A percentile compares a stretch with the other conserved stretches of the same genome.
phyloP scores from a whole-genome alignment of 1,140 invertebrate species.

The Cydia fagiglandana region DNA sequence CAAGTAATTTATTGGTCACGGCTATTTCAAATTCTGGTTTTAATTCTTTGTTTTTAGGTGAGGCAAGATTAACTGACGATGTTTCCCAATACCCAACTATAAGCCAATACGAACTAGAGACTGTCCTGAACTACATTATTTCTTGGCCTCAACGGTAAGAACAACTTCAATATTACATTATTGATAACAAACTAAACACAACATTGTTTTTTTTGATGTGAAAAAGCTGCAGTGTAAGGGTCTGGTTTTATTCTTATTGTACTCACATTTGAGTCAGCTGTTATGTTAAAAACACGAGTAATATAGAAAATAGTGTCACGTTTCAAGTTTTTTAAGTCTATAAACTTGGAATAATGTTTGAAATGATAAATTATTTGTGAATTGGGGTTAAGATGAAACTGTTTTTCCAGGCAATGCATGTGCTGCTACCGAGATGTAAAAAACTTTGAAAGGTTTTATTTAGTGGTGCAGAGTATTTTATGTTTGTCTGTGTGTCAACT shows the following conservation, averaged over 20 bases:
- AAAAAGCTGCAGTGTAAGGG: neutral
- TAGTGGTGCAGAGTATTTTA: slow-evolving; percentile 90
- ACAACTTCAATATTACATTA: neutral
- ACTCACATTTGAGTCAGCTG: slow-evolving; percentile 32
- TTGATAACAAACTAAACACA: neutral
- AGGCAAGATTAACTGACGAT: slow-evolving; percentile 81
- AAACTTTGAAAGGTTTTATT: slow-evolving; percentile 93
- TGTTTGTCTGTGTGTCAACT: slow-evolving; percentile 86
- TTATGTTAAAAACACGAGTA: neutral
- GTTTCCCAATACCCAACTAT: slow-evolving; percentile 81
- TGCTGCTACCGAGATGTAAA: slow-evolving; percentile 94
- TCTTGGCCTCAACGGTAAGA: slow-evolving; percentile 85
- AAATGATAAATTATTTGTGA: neutral
- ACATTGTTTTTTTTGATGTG: neutral
- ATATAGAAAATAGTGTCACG: neutral
- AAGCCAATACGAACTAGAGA: slow-evolving; percentile 83
- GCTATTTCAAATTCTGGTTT: slow-evolving; percentile 16
- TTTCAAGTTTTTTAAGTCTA: slow-evolving; percentile 29
- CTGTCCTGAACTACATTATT: slow-evolving; percentile 84
- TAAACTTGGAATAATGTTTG: slow-evolving; percentile 34
- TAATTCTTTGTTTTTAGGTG: slow-evolving; percentile 73
- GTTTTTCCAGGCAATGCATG: slow-evolving; percentile 89
- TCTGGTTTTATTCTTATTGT: neutral
- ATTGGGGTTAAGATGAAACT: slow-evolving; percentile 34
- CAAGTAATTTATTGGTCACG: neutral